Percentiles rank a stretch among this genome's conserved stretches.
phyloP scores from a whole-genome alignment of 2,113 vertebrate species.

The Orthonyx spaldingii region DNA sequence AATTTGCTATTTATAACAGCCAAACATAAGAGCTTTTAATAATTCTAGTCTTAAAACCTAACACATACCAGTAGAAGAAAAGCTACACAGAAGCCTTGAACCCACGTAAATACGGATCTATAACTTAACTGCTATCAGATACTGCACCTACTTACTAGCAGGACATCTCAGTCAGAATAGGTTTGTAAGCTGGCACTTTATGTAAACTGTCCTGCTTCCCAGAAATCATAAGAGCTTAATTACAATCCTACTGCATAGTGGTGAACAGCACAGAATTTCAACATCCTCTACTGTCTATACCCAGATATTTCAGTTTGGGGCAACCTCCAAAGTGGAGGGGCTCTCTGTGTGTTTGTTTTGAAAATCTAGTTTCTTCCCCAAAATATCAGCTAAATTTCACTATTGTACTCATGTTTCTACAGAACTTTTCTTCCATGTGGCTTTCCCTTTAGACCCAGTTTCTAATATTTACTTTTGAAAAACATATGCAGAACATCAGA shows the following conservation, averaged over 20 bases:
- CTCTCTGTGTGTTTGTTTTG: not conserved
- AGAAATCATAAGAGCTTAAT: not conserved
- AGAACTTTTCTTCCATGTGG: not conserved
- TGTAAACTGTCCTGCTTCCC: not conserved
- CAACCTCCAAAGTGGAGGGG: not conserved
- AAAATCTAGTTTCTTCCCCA: not conserved
- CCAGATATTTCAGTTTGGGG: not conserved
- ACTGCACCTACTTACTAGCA: not conserved
- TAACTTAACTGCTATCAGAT: not conserved
- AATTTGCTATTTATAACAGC: not conserved
- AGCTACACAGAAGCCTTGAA: not conserved
- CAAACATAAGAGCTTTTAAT: not conserved
- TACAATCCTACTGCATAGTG: not conserved
- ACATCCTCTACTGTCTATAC: not conserved
- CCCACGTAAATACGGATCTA: rapidly evolving
- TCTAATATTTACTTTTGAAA: not conserved
- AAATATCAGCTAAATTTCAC: not conserved
- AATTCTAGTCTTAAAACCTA: not conserved
- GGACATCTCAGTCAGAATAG: not conserved
- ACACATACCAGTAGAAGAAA: not conserved
- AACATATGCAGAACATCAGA: not conserved
- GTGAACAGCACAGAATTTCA: not conserved
- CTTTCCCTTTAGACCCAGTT: not conserved
- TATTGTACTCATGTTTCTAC: not conserved
- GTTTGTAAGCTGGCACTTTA: not conserved